phyloP scores from a whole-genome alignment of 1,140 invertebrate genomes.

The Subanguina moxae region DNA sequence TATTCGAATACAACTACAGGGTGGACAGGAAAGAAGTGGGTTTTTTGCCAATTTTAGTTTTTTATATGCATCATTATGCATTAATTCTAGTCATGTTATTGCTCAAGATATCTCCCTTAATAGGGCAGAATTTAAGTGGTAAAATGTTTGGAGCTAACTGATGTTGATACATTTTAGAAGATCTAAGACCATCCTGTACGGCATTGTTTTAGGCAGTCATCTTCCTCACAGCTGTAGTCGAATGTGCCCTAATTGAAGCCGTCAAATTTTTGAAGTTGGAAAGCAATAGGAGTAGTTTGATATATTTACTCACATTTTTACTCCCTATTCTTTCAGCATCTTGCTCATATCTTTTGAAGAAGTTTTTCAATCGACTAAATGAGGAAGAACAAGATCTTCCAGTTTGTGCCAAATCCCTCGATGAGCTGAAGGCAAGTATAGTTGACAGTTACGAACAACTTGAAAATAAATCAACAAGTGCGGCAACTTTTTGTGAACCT shows the following conservation, averaged over 20 bases:
- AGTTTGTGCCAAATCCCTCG: background rate
- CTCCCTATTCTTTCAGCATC: background rate
- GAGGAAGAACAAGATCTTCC: background rate
- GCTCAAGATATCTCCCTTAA: too few species aligned
- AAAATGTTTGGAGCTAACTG: too few species aligned
- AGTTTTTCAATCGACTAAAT: background rate
- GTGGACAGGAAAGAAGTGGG: background rate
- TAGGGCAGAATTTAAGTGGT: too few species aligned
- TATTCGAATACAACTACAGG: too few species aligned
- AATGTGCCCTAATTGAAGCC: background rate
- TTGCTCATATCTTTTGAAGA: background rate
- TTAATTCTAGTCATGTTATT: too few species aligned
- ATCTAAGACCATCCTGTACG: too few species aligned
- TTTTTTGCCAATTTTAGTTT: background rate
- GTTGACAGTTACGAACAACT: background rate
- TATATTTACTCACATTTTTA: background rate
- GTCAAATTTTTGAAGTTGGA: background rate
- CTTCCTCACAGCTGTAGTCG: background rate
- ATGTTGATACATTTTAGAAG: too few species aligned
- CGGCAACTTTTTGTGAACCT: background rate
- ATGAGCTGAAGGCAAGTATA: background rate
- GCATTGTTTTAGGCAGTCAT: background rate
- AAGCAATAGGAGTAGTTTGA: background rate
- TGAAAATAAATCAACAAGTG: background rate
- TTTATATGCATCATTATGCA: too few species aligned